phyloP scores from a whole-genome alignment of 2,888 invertebrate species.

The Mechanitis mazaeus region DNA sequence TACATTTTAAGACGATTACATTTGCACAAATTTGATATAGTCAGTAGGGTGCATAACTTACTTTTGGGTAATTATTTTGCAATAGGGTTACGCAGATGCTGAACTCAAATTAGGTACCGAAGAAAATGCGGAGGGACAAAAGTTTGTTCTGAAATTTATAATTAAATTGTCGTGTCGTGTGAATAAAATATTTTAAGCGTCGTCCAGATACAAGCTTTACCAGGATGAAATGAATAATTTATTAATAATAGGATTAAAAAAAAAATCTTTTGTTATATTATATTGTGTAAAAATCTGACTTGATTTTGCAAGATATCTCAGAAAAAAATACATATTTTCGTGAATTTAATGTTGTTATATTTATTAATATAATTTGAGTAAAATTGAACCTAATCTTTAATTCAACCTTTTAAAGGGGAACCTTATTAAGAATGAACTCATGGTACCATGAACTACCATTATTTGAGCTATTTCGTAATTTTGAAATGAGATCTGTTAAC shows the following conservation, averaged over 20 bases:
- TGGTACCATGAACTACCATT: no score
- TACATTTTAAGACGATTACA: slow-evolving; percentile 62
- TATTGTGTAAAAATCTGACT: not conserved
- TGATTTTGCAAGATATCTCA: no score
- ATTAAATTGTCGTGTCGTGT: slow-evolving; percentile 51
- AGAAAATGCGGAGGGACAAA: slow-evolving; percentile 55
- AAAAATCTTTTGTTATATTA: not conserved
- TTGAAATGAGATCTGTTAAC: slow-evolving; percentile 60
- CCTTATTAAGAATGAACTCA: no score
- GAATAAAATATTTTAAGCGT: slow-evolving; percentile 40
- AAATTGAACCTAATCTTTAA: no score
- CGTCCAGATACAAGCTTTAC: slow-evolving; percentile 3
- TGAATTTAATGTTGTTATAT: not conserved
- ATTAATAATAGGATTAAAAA: slow-evolving; percentile 4
- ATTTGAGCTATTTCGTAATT: slow-evolving; percentile 20
- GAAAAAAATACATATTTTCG: not conserved
- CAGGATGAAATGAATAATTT: not conserved
- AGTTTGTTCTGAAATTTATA: slow-evolving; percentile 53
- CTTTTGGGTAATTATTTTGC: slow-evolving; percentile 70
- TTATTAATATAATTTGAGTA: no score
- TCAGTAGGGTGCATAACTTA: slow-evolving; percentile 75
- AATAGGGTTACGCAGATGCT: slow-evolving; percentile 71
- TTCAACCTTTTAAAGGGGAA: no score
- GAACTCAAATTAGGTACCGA: slow-evolving; percentile 53
- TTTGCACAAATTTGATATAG: slow-evolving; percentile 69